Conservation (phyloP, 1,140 invertebrate species). For the Saxidomus purpurata region DNA sequence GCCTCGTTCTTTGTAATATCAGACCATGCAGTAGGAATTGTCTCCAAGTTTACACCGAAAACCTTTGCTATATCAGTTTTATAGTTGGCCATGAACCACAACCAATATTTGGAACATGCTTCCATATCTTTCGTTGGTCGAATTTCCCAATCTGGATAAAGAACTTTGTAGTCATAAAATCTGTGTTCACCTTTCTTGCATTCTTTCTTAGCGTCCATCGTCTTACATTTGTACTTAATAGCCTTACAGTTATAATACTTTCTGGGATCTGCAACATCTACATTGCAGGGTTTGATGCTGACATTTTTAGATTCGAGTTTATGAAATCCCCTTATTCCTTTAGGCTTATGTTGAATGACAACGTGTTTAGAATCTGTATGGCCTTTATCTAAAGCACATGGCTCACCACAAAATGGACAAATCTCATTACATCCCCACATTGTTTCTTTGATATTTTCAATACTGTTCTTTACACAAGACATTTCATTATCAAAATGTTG, state of each 20-base stretch:
- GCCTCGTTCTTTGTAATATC: no score
- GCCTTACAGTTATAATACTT: neutral
- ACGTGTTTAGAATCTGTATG: neutral
- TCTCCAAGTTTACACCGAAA: no score
- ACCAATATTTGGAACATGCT: neutral
- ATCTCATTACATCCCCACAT: neutral
- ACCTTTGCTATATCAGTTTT: no score
- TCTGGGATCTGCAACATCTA: no score
- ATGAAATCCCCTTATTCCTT: neutral
- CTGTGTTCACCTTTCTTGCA: neutral
- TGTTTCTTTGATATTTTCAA: neutral
- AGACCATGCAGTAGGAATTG: no score
- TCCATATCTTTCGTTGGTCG: neutral
- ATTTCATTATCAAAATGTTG: neutral
- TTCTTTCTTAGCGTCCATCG: neutral
- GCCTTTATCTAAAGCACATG: neutral
- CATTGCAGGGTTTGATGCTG: neutral
- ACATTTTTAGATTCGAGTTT: no score
- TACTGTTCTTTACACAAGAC: neutral
- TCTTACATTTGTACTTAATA: neutral
- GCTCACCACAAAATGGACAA: neutral
- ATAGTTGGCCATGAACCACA: neutral
- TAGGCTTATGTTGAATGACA: neutral
- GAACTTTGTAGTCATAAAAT: neutral
- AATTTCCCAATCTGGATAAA: neutral